Base-by-base conservation (phyloP, 2,113 vertebrate species). In the Thinocorus orbignyianus region DNA sequence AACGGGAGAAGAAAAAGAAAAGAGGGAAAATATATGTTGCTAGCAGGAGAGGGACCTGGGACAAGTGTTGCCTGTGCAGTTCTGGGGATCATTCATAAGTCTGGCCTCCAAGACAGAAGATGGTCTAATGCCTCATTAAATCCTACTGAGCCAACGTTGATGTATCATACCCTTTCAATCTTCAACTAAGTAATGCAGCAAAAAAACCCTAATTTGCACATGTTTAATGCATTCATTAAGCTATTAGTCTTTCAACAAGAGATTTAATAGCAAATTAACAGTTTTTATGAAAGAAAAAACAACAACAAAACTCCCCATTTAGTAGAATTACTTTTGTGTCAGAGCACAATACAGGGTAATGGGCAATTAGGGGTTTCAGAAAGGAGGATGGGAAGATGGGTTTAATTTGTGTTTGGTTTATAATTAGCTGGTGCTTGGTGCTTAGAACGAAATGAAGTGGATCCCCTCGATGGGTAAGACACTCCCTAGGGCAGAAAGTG, bases 181-280 rank as follows among this genome's bases (percentile, higher is more conserved):
- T 97, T 97, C 97, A 94, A 88, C 94, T 64, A 96, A 98, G 96
- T 94, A 98, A 98, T 97, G 97, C 85, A 62, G 96, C 95, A 49
- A 93, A 93, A 95, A 97, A 97, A 92, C 17, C 0, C 74, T 97
- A 98, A 98, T 98, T 97, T 98, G 97, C 97, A 97, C 97, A 97
- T 97, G 96, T 98, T 98, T 98, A 98, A 97, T 98, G 97, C 73
- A 88, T 97, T 98, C 98, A 98, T 98, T 98, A 98, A 98, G 96
- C 97, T 97, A 98, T 98, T 98, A 98, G 95, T 98, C 97, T 98
- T 98, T 98, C 97, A 97, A 97, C 95, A 96, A 98, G 95, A 97
- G 96, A 98, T 98, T 98, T 98, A 98, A 98, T 98, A 97, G 97
- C 96, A 95, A 98, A 98, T 98, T 98, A 98, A 97, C 97, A 94